Conservation (phyloP, 2,797 vertebrate species). For the Macroramphosus scolopax region DNA sequence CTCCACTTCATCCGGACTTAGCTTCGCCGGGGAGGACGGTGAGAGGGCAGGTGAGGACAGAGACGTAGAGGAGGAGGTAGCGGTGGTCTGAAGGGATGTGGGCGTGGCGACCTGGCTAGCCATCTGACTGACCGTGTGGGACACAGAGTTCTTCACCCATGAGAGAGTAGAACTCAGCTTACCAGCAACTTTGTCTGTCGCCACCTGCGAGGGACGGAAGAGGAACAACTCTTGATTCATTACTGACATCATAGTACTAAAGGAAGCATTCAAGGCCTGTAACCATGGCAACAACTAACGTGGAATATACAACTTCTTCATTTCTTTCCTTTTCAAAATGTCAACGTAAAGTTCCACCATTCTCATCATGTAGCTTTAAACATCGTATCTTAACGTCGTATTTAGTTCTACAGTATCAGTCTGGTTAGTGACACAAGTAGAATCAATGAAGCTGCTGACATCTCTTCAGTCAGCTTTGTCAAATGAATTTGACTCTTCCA, state of each 20-base stretch:
- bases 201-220: constrained; percentile 83
- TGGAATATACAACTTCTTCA: no score
- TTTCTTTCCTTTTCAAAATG: no score
- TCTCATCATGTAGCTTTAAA: neutral
- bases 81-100: constrained; percentile 80
- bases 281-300: no score
- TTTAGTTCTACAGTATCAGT: no score
- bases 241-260: neutral
- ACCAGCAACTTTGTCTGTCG: constrained; percentile 97
- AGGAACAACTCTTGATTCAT: neutral
- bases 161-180: constrained; percentile 99
- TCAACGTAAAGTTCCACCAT: neutral
- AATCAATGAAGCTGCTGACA: no score
- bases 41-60: constrained; percentile 88
- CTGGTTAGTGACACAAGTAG: no score
- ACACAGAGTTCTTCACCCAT: constrained; percentile 99
- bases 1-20: constrained; percentile 94
- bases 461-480: constrained; percentile 6
- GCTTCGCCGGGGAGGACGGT: constrained; percentile 81
- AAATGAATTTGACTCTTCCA: constrained; percentile 15
- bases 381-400: no score
- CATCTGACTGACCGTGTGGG: constrained; percentile 99
- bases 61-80: constrained; percentile 85
- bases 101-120: constrained; percentile 98
- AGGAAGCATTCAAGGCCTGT: no score